Percentiles rank a stretch among this genome's conserved stretches.
Conservation (phyloP, 2,113 vertebrate genomes). For the Cyprinodon tularosa region DNA sequence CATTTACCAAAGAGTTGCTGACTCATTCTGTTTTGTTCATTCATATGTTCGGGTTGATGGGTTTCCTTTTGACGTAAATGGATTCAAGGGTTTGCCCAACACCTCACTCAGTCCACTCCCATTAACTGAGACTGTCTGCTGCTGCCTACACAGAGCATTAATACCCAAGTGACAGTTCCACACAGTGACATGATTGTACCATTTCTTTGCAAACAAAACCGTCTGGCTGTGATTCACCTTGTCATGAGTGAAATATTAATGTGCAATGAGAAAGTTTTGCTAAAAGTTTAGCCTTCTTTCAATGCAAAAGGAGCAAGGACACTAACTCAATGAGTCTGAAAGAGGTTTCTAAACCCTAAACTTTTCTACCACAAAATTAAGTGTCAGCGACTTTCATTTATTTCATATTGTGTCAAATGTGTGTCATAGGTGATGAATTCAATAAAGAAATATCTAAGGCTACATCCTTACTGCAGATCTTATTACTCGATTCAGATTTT, state of each 20-base stretch:
- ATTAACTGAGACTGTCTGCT: slow-evolving; percentile 65
- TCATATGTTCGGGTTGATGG: slow-evolving; percentile 59
- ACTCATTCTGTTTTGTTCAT: slow-evolving; percentile 52
- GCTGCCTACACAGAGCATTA: slow-evolving; percentile 66
- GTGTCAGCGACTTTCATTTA: neutral
- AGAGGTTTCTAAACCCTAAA: neutral
- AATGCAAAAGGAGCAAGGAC: slow-evolving; percentile 58
- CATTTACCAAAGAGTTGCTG: slow-evolving; percentile 31
- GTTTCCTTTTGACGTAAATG: slow-evolving; percentile 69
- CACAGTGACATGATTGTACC: slow-evolving; percentile 69
- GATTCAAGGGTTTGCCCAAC: slow-evolving; percentile 55
- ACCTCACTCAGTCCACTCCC: slow-evolving; percentile 54
- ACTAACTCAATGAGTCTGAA: slow-evolving; percentile 13
- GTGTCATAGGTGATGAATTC: neutral
- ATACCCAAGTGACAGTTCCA: slow-evolving; percentile 70
- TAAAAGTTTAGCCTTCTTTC: slow-evolving; percentile 57
- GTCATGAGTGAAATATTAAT: slow-evolving; percentile 82
- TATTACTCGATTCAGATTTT: too few species aligned
- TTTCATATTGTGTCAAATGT: neutral
- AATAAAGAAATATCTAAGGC: neutral
- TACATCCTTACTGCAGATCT: too few species aligned
- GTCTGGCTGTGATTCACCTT: slow-evolving; percentile 72
- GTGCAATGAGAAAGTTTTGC: slow-evolving; percentile 61
- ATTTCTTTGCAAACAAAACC: slow-evolving; percentile 71
- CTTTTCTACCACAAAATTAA: neutral